Evolutionary conservation across 2,888 invertebrate species (phyloP).

Genomic region (Gymnosoma rotundatum): DNA sequence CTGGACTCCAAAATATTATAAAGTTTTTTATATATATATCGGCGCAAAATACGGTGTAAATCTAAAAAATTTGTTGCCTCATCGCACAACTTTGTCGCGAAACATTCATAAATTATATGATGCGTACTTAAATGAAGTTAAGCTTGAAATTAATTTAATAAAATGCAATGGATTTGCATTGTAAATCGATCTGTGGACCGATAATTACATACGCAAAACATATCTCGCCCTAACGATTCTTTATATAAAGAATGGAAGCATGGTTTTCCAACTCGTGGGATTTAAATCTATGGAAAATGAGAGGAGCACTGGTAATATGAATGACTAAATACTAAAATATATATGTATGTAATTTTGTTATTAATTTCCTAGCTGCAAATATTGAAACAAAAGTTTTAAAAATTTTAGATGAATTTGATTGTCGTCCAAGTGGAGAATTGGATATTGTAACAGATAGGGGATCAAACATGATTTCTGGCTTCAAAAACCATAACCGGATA

Average conservation of each 20-base stretch:
- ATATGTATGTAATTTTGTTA: conserved; percentile 3
- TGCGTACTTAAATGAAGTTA: not conserved
- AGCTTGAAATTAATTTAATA: not conserved
- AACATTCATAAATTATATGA: not conserved
- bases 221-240: conserved; percentile 19
- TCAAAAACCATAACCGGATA: conserved; percentile 13
- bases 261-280: conserved; percentile 6
- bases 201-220: conserved; percentile 25
- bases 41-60: not conserved
- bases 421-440: conserved; percentile 16
- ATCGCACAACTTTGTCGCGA: not conserved
- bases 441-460: conserved; percentile 24
- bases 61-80: not conserved
- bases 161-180: not conserved
- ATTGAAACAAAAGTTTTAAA: conserved; percentile 9
- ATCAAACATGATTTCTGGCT: conserved; percentile 10
- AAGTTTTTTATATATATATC: not conserved
- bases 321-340: not conserved
- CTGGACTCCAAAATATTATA: conserved; percentile 33
- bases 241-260: conserved; percentile 18
- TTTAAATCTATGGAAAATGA: conserved; percentile 24
- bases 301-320: not conserved
- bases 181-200: not conserved
- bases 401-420: not conserved
- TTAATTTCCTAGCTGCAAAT: conserved; percentile 10